Conservation (phyloP, 2,888 invertebrate species). For the Drosophila mercatorum region DNA sequence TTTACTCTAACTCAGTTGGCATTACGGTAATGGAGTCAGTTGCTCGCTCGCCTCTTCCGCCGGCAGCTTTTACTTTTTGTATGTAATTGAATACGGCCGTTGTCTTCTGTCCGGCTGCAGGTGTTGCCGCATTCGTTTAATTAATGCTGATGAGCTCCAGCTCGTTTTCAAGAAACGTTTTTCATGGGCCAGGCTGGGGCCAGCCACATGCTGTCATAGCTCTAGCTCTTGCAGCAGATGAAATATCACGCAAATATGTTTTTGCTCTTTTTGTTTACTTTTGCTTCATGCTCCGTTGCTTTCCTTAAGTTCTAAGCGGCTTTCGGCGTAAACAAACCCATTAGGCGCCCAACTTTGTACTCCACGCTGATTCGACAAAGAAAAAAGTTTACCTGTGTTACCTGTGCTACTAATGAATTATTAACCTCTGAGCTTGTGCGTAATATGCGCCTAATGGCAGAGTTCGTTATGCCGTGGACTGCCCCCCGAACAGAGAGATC, state of each 20-base stretch:
- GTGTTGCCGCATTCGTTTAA: constrained; percentile 61
- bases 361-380: constrained; percentile 12
- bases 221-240: constrained; percentile 8
- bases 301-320: constrained; percentile 40
- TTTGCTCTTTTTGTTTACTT: constrained; percentile 15
- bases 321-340: constrained; percentile 65
- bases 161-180: constrained; percentile 2
- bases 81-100: constrained; percentile 55
- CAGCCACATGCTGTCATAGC: constrained; percentile 20
- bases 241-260: constrained; percentile 13
- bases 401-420: constrained; percentile 49
- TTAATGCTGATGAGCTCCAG: constrained; percentile 51
- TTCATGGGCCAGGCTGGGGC: constrained; percentile 24
- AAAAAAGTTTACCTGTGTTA: constrained; percentile 8
- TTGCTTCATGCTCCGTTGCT: constrained; percentile 33
- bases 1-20: constrained; percentile 25
- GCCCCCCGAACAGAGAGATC: constrained; percentile 19
- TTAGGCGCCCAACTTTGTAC: constrained; percentile 45
- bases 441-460: constrained; percentile 56
- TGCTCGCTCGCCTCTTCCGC: constrained; percentile 41
- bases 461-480: constrained; percentile 53
- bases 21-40: constrained; percentile 34
- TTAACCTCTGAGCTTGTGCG: constrained; percentile 47
- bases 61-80: constrained; percentile 58
- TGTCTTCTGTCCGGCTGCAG: constrained; percentile 31